Base-by-base conservation (phyloP, 2,888 invertebrate genomes). In the Listrodromus nycthemerus region DNA sequence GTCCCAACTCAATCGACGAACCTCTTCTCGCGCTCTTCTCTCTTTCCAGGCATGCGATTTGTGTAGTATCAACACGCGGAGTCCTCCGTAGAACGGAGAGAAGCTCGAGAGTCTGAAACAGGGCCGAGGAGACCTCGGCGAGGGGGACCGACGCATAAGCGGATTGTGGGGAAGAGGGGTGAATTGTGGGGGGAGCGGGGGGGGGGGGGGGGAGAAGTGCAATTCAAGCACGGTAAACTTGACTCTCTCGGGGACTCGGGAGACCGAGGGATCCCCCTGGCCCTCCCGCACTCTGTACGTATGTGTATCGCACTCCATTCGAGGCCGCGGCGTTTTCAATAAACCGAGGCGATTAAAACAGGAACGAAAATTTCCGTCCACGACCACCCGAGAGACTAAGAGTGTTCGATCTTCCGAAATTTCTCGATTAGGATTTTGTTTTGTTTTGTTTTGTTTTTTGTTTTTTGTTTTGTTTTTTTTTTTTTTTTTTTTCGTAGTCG, bases 201-300 rank as follows among this genome's bases (percentile, higher is more conserved):
- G 33, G 67, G 58, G 45, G 30, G 41, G 48, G 61, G 45, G 30
- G 30, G 41, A 13, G 24, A 27, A 30, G 41, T 16, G 75, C 33
- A 24, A 78, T 78, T 78, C 69, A 33, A 61, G 6, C 58, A 69
- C 61, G 48, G 58, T 70, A 78, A 78, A 78, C 77, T 78, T 78
- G 77, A 78, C 69, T 78, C 77, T 78, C 69, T 78, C 77, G 77
- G 24, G 69, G 0, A 30, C 19, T 69, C 69, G n/a, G n/a, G 61
- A 61, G n/a, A 55, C 5, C 61, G 73, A 73, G 61, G 73, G 73
- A 63, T 73, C 61, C 61, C 73, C 73, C 45, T 16, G 41, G 73
- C 48, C 61, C 73, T 73, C 19, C 10, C 21, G 45, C 48, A 24
- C 21, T 33, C 16, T 55, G 37, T 70, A 19, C 45, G 24, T 33